Conservation (phyloP, 2,888 invertebrate species). For the Polylopha cassiicola region DNA sequence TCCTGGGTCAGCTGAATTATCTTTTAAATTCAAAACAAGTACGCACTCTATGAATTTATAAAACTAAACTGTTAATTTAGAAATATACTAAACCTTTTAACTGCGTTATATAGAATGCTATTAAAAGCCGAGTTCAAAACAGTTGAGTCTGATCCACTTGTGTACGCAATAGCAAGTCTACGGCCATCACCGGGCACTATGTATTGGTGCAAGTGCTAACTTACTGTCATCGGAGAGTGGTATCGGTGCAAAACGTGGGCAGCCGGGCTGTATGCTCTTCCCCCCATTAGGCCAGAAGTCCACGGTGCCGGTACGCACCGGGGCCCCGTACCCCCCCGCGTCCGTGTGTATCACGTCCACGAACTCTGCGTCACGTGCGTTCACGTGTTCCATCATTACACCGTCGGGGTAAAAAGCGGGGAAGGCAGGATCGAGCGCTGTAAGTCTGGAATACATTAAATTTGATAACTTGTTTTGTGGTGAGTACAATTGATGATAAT, state of each 20-base stretch:
- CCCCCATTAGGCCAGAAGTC: constrained; percentile 81
- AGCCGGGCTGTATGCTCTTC: constrained; percentile 77
- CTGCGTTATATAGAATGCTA: too few species aligned
- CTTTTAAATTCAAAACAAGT: too few species aligned
- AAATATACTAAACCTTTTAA: too few species aligned
- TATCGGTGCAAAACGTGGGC: constrained; percentile 70
- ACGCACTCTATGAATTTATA: too few species aligned
- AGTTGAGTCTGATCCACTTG: too few species aligned
- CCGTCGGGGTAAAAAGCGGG: constrained; percentile 77
- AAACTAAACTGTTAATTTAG: too few species aligned
- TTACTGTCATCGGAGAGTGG: constrained; percentile 72
- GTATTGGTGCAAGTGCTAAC: constrained; percentile 27
- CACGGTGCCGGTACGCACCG: constrained; percentile 74
- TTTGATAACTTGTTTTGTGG: not conserved
- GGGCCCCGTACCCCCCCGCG: constrained; percentile 78
- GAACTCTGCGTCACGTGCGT: constrained; percentile 74
- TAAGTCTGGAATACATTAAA: constrained; percentile 59
- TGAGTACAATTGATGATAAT: too few species aligned
- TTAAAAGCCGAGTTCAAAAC: not conserved
- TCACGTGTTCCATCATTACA: constrained; percentile 68
- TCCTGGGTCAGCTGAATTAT: too few species aligned
- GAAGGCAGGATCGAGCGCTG: constrained; percentile 79
- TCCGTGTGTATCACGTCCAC: constrained; percentile 84
- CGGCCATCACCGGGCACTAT: too few species aligned
- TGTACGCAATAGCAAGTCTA: too few species aligned